Percentiles rank a stretch among this genome's conserved stretches.
These are phyloP conservation scores for Varecia variegata DNA, from an alignment of 2,797 vertebrate genomes.

Conservation along the genomic window DNA sequence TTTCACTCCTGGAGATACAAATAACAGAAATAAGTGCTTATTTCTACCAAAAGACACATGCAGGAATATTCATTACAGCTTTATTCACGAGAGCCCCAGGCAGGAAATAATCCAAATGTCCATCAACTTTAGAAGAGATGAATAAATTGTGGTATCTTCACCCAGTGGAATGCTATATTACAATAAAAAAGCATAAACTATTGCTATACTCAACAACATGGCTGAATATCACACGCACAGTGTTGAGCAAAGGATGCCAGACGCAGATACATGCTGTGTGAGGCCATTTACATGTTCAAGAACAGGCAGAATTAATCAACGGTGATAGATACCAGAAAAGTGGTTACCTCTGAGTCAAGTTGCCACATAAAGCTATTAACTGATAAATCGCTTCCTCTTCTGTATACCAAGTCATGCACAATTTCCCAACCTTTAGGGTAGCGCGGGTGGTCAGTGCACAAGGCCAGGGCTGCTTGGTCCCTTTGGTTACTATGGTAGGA, in stretches of 20 bases:
- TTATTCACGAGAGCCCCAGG: background rate
- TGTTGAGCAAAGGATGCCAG: background rate
- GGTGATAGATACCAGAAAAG: background rate
- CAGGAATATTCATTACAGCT: background rate
- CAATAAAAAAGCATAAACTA: background rate
- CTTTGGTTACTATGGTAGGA: background rate
- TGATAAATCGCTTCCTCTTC: background rate
- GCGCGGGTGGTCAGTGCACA: background rate
- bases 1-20: background rate
- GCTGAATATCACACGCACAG: background rate
- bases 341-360: background rate
- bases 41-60: background rate
- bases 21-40: background rate
- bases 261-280: rapidly evolving
- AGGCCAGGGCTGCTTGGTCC: background rate
- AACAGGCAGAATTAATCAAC: background rate
- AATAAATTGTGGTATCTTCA: background rate
- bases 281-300: background rate
- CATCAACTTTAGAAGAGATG: background rate
- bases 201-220: background rate
- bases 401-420: background rate
- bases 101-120: background rate
- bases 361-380: background rate
- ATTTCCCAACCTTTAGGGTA: background rate
- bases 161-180: background rate